Evolutionary conservation across 1,140 invertebrate species (phyloP).

Genomic region (Drosophila miranda): DNA sequence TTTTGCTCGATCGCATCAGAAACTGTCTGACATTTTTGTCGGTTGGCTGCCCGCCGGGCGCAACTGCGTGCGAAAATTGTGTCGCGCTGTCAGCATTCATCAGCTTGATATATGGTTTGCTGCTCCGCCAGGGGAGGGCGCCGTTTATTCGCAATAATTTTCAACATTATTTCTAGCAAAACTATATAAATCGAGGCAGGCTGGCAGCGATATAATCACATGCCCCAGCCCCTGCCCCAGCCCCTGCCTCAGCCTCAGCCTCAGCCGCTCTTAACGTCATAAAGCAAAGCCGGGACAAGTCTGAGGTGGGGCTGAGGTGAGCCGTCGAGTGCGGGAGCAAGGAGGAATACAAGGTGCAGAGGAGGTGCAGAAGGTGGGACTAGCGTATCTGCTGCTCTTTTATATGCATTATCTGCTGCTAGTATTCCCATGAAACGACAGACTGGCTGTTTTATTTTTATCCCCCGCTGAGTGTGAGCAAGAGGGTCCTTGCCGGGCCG

Average conservation of each 20-base stretch:
- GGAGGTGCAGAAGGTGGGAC: background rate
- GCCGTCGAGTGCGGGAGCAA: slow-evolving; percentile 3
- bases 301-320: slow-evolving; percentile 2
- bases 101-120: slow-evolving; percentile 58
- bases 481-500: slow-evolving; percentile 40
- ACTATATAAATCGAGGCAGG: slow-evolving; percentile 28
- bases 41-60: slow-evolving; percentile 52
- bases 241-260: slow-evolving; percentile 28
- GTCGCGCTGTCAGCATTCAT: slow-evolving; percentile 50
- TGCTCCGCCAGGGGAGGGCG: slow-evolving; percentile 9
- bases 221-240: slow-evolving; percentile 18
- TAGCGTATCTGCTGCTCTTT: slow-evolving; percentile 26
- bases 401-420: slow-evolving; percentile 41
- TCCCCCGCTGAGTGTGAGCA: slow-evolving; percentile 32
- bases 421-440: slow-evolving; percentile 2
- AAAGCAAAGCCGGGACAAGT: slow-evolving; percentile 26
- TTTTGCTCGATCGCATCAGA: slow-evolving; percentile 43
- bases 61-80: slow-evolving; percentile 70
- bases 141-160: slow-evolving; percentile 43
- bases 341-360: background rate
- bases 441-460: slow-evolving; percentile 40
- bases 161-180: slow-evolving; percentile 33
- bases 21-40: slow-evolving; percentile 64
- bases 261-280: slow-evolving; percentile 40
- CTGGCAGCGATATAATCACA: slow-evolving; percentile 49